Conservation (phyloP, 1,140 invertebrate species). For the Microplitis demolitor region DNA sequence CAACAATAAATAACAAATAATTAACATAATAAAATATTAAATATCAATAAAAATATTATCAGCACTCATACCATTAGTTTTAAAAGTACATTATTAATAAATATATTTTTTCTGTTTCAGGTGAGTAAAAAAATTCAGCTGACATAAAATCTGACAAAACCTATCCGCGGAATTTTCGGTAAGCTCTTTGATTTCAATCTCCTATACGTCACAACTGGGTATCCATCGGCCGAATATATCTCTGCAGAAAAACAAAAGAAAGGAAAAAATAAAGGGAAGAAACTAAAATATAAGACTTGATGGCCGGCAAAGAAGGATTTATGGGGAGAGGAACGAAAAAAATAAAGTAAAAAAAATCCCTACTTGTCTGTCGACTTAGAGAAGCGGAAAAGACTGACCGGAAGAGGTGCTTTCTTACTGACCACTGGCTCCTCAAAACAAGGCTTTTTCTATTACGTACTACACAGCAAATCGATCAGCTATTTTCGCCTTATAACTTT, state of each 20-base stretch:
- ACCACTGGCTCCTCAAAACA: not conserved
- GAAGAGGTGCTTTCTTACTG: not conserved
- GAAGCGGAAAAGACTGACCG: conserved; percentile 13
- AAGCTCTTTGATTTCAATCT: conserved; percentile 9
- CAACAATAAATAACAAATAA: not conserved
- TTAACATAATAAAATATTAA: not conserved
- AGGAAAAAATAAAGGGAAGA: not conserved
- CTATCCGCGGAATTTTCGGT: conserved; percentile 9
- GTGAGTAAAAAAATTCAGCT: conserved; percentile 37
- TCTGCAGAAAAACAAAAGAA: not conserved
- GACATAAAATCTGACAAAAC: conserved; percentile 4
- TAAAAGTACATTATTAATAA: not conserved
- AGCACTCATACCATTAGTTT: not conserved
- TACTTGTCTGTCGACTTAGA: conserved; percentile 27
- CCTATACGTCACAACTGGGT: not conserved
- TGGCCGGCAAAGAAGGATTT: conserved; percentile 4
- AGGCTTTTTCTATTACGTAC: not conserved
- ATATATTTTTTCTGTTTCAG: conserved; percentile 42
- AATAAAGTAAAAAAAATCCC: conserved; percentile 16
- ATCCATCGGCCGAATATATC: not conserved
- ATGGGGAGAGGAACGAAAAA: not conserved
- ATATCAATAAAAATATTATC: not conserved
- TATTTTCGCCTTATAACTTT: not conserved
- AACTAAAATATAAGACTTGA: not conserved
- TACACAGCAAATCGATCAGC: not conserved